Conservation (phyloP, 2,797 vertebrate genomes). For the Pachyuromys duprasi region DNA sequence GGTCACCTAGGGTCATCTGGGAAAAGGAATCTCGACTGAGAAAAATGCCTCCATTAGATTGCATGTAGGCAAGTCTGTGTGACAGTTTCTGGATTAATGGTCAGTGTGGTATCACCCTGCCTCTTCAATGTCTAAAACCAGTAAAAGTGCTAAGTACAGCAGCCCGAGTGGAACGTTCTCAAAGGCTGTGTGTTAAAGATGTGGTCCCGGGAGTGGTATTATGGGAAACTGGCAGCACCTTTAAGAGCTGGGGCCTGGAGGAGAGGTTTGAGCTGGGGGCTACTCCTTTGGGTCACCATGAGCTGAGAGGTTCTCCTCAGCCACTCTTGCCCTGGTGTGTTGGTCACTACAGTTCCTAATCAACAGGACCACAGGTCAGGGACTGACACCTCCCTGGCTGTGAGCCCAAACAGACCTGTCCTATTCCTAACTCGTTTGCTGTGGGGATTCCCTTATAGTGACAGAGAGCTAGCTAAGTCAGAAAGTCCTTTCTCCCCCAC, state of each 20-base stretch:
- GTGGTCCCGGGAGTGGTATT: too few species aligned
- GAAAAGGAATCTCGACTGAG: not conserved
- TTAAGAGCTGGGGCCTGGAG: not conserved
- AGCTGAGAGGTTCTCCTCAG: not conserved
- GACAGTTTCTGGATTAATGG: not conserved
- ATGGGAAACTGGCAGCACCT: not conserved
- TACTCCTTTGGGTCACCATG: not conserved
- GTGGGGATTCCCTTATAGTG: not conserved
- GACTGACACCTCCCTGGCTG: not conserved
- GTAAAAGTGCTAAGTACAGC: accelerated
- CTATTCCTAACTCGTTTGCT: not conserved
- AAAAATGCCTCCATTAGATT: not conserved
- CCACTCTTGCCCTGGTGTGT: not conserved
- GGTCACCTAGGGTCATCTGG: not conserved
- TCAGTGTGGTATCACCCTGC: too few species aligned
- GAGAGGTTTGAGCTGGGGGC: not conserved
- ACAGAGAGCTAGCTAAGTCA: not conserved
- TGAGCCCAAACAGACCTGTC: not conserved
- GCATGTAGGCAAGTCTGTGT: not conserved
- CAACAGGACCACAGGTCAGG: too few species aligned
- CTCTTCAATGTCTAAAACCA: not conserved
- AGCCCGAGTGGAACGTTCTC: too few species aligned
- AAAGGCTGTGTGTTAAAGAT: not conserved
- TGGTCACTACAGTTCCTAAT: not conserved
- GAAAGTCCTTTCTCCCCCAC: not conserved